These are phyloP conservation scores for Periplaneta americana DNA, from an alignment of 1,140 invertebrate genomes.

Conservation along the genomic window DNA sequence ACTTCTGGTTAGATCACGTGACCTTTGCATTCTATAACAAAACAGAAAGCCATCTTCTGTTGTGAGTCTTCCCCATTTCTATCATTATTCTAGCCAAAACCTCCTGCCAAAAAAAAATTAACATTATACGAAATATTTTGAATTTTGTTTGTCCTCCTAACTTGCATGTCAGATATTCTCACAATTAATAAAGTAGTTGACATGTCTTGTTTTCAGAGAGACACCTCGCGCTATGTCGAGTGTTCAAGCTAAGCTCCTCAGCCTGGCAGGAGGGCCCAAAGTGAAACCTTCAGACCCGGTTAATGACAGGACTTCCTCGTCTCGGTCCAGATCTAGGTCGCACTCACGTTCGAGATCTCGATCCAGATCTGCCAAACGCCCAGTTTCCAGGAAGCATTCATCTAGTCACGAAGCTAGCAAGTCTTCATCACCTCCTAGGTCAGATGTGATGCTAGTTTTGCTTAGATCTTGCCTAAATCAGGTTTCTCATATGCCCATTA, in stretches of 20 bases:
- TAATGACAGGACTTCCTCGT: slow-evolving; percentile 2
- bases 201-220: slow-evolving; percentile 31
- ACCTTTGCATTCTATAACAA: too few relatives aligned
- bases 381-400: background rate
- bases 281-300: slow-evolving; percentile 2
- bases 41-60: too few relatives aligned
- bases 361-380: slow-evolving; percentile 1
- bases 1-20: too few relatives aligned
- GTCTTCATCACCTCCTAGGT: background rate
- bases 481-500: too few relatives aligned
- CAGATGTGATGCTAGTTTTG: background rate
- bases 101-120: too few relatives aligned
- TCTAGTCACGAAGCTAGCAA: background rate
- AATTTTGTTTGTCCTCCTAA: too few relatives aligned
- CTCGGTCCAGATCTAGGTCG: slow-evolving; percentile 12
- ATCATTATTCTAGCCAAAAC: too few relatives aligned
- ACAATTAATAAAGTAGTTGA: background rate
- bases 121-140: too few relatives aligned
- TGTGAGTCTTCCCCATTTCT: too few relatives aligned
- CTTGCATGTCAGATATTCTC: too few relatives aligned
- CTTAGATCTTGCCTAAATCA: too few relatives aligned
- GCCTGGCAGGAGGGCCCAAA: slow-evolving; percentile 42
- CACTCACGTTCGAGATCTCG: slow-evolving; percentile 31
- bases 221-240: slow-evolving; percentile 46
- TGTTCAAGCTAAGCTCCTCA: slow-evolving; percentile 53